These are phyloP conservation scores for Pseudococcus jackbeardsleyi DNA, from an alignment of 2,888 invertebrate species.

Conservation along the genomic window DNA sequence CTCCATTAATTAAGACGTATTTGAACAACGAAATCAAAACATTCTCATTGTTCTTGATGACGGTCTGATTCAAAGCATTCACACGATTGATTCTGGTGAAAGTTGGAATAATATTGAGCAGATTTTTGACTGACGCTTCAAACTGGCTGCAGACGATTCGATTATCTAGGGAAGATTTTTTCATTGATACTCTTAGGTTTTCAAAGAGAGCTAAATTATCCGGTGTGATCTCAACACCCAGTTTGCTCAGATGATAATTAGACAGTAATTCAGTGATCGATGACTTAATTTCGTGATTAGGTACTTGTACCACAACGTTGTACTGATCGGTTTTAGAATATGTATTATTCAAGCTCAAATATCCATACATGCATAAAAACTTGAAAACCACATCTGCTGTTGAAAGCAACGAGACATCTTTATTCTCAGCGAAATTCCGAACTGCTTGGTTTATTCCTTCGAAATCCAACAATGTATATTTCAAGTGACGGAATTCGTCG, in stretches of 20 bases:
- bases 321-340: neutral
- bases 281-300: neutral
- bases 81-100: slow-evolving; percentile 1
- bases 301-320: neutral
- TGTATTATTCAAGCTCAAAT: neutral
- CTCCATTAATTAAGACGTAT: neutral
- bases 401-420: neutral
- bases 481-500: neutral
- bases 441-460: neutral
- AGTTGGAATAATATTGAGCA: neutral
- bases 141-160: neutral
- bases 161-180: neutral
- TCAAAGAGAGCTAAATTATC: neutral
- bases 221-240: neutral
- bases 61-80: neutral
- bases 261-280: neutral
- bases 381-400: neutral
- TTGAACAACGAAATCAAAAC: slow-evolving; percentile 13
- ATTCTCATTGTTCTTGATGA: neutral
- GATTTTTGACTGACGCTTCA: neutral
- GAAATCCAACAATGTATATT: neutral
- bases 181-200: neutral
- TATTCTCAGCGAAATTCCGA: neutral
- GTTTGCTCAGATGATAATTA: neutral
- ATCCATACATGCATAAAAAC: slow-evolving; percentile 10